Percentiles rank a stretch among this genome's conserved stretches.
phyloP scores from a whole-genome alignment of 2,797 vertebrate species.

The Leptatherina wallacei region DNA sequence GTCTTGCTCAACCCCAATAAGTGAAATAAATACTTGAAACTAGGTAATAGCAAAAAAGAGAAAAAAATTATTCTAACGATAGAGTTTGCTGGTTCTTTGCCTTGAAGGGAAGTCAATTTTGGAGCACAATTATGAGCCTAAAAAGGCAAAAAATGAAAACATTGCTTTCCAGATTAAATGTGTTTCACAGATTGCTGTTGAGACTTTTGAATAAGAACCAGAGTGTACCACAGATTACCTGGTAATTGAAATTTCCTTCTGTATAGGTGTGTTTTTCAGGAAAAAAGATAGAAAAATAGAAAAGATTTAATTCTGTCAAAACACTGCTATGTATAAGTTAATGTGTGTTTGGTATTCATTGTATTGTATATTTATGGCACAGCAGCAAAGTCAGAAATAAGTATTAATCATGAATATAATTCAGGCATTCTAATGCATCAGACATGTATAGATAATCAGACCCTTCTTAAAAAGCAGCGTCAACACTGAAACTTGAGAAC shows the following conservation, averaged over 20 bases:
- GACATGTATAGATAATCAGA: constrained; percentile 51
- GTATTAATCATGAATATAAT: constrained; percentile 49
- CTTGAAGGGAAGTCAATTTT: neutral
- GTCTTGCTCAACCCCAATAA: too few relatives aligned
- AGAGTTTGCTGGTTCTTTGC: neutral
- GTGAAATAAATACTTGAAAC: too few relatives aligned
- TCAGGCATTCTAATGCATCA: constrained; percentile 44
- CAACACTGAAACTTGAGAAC: neutral
- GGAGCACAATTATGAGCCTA: neutral
- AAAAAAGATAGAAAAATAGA: too few relatives aligned
- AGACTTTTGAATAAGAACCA: neutral
- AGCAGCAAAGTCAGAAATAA: constrained; percentile 19
- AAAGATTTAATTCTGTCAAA: neutral
- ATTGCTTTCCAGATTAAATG: neutral
- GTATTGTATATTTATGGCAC: constrained; percentile 2
- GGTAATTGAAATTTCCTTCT: neutral
- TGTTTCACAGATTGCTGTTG: neutral
- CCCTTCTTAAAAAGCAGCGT: constrained; percentile 20
- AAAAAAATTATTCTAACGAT: neutral
- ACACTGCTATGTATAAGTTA: neutral
- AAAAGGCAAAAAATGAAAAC: neutral
- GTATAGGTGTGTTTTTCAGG: neutral
- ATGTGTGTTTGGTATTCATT: constrained; percentile 41
- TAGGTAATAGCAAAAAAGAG: neutral
- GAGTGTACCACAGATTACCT: neutral